Base-by-base conservation (phyloP, 2,797 vertebrate species). In the Bradypodion ventrale region DNA sequence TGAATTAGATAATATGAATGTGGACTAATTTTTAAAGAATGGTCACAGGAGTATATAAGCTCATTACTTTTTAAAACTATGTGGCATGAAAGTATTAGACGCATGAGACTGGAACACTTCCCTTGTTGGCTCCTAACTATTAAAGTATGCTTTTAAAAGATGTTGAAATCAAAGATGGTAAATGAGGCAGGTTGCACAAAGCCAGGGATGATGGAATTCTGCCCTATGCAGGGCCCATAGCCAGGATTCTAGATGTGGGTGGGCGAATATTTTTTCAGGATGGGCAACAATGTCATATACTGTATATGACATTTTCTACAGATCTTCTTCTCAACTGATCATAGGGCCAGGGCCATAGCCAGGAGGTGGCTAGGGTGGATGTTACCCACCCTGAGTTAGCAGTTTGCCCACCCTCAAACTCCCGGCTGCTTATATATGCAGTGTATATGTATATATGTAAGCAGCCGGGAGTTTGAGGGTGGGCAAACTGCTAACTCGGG, bases 1-100 rank as follows among this genome's bases (percentile, higher is more conserved):
- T 59, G 25, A 42, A 70, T 63, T 62, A 42, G 25, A 44, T 21
- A 70, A 59, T 70, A 70, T 49, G 13, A 56, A 40, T 10, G 37
- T 13, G 66, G 16, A 23, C 25, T 65, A 23, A 29, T 16, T 12
- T 70, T 59, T 49, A 23, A 80, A 80, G 66, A 80, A 70, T 15
- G 32, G 78, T 70, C 78, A 70, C 49, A 80, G 35, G 78, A 70
- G 13, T 49, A 27, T 37, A 59, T 70, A 80, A 70, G 32, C 78
- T 80, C 49, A 70, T 70, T 80, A 59, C 25, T 59, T 80, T 44
- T 72, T 23, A 81, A 70, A 81, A 62, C 68, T 72, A 68, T 60
- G 10, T 44, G 66, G 52, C 37, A 59, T 60, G 52, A 23, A 60
- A 70, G 49, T 81, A 60, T 81, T 70, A 81, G 68, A 60, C 27